Conservation (phyloP, 2,113 vertebrate genomes). For the Corythornis vintsioides region DNA sequence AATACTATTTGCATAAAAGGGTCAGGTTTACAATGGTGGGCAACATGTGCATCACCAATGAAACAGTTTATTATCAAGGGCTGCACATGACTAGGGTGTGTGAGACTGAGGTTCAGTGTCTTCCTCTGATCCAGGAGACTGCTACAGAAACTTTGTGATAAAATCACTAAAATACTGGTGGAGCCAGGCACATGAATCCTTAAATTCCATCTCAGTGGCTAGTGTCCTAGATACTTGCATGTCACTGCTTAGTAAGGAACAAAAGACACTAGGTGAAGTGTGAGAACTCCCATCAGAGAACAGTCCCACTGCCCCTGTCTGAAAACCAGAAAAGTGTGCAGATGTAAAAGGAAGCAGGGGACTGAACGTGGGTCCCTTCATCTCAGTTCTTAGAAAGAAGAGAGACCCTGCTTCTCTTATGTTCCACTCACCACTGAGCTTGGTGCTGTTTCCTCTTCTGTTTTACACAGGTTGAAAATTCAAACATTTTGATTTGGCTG, state of each 20-base stretch:
- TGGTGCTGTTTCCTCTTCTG: neutral
- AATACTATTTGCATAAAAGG: neutral
- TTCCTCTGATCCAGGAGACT: neutral
- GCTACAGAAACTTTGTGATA: neutral
- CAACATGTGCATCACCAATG: neutral
- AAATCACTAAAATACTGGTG: neutral
- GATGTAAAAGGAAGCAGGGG: neutral
- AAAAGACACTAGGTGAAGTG: neutral
- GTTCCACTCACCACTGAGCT: neutral
- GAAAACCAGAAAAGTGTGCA: neutral
- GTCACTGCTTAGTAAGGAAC: neutral
- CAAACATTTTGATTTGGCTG: neutral
- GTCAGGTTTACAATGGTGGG: neutral
- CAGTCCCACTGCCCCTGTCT: neutral
- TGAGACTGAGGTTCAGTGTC: fast-evolving
- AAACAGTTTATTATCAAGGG: neutral
- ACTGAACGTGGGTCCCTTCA: neutral
- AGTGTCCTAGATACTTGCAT: too few species aligned
- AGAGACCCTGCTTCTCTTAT: neutral
- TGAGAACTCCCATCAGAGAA: neutral
- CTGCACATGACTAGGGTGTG: neutral
- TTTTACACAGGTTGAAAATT: neutral
- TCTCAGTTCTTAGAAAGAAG: neutral
- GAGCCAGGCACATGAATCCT: fast-evolving
- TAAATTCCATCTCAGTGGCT: fast-evolving